Evolutionary conservation across 2,113 vertebrate species (phyloP), one percentile per base, ranked within the genome.

Genomic region (Coracopsis vasa): DNA sequence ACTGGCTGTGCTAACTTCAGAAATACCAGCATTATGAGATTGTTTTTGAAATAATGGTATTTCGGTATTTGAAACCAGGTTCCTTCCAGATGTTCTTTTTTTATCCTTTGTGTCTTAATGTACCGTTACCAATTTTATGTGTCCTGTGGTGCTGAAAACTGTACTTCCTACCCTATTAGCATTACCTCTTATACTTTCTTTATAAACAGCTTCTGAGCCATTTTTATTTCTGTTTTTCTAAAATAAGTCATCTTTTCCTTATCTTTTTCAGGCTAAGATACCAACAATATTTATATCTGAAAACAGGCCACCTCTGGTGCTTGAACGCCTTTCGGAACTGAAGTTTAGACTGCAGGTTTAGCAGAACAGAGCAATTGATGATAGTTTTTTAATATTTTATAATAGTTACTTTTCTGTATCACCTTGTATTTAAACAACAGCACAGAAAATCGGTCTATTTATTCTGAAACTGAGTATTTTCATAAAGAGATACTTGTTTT

Each of bases 61-160:
- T 82, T 80, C 44, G n/a, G 27, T 69, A 18, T 83, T 62, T 86
- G 15, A 88, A 94, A 37, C 27, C 17, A 73, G 16, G 8, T 65
- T 82, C 15, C 11, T 88, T 90, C 44, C 2, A 16, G 15, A 6
- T 42, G 3, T 6, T 10, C 33, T 51, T 66, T 71, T 66, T 90
- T 65, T 15, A 31, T 85, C 33, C 41, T 85, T 69, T 88, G 37
- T 79, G 33, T 82, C 58, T 80, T 88, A 75, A 80, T 66, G 58
- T 86, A 62, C 31, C 16, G 70, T 92, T 88, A 86, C 72, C 45
- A 70, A 62, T 80, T 90, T 41, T 58, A 6, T 65, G 18, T 86
- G n/a, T 80, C 64, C 53, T 54, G 71, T 92, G 82, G 82, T 88
- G 75, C 58, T 91, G 88, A 67, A 90, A 90, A 94, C 47, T 62